Conservation (phyloP, 2,888 invertebrate species). For the Julus scanicus region DNA sequence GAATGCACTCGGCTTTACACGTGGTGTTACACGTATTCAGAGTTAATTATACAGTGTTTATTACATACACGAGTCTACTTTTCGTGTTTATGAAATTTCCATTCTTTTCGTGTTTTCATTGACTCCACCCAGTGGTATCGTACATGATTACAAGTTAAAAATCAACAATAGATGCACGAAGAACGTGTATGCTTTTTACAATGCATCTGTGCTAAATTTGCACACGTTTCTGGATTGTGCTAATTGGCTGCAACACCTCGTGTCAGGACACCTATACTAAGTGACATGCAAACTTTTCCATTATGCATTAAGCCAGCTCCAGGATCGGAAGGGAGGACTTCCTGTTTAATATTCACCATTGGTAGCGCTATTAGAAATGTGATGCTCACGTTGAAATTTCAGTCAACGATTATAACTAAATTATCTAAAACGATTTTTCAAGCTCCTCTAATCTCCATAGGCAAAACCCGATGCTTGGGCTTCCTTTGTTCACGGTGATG, state of each 20-base stretch:
- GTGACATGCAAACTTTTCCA: background rate
- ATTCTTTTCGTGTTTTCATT: too few relatives aligned
- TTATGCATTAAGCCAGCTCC: background rate
- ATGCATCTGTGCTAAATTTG: background rate
- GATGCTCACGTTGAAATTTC: background rate
- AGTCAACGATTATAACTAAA: background rate
- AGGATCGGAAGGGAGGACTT: background rate
- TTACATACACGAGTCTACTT: too few relatives aligned
- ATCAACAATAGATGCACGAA: too few relatives aligned
- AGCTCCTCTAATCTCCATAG: background rate
- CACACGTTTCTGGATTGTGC: background rate
- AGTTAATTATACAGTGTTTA: too few relatives aligned
- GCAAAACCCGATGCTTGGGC: background rate
- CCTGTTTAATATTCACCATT: background rate
- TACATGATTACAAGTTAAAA: too few relatives aligned
- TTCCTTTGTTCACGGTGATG: background rate
- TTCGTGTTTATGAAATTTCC: too few relatives aligned
- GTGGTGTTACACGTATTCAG: too few relatives aligned
- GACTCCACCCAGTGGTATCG: too few relatives aligned
- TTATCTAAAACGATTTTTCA: background rate
- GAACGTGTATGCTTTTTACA: too few relatives aligned
- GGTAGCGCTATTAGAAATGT: background rate
- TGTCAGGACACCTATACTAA: background rate
- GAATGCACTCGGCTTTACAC: too few relatives aligned
- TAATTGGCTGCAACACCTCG: background rate